Conservation (phyloP, 2,888 invertebrate species). For the Lepidocyrtinus sp. region DNA sequence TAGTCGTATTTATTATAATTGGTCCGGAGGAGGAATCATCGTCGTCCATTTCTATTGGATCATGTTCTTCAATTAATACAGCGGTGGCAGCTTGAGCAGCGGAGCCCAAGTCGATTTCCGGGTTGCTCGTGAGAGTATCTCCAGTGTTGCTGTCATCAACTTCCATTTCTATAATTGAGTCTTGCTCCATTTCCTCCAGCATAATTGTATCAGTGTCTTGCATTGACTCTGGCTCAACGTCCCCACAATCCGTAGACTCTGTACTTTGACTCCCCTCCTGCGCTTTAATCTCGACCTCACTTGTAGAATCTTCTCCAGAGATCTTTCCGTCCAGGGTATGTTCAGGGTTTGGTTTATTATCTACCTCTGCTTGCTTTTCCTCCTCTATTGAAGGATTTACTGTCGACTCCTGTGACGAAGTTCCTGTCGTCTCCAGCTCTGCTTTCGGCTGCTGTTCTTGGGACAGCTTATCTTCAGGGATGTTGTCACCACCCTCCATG, state of each 20-base stretch:
- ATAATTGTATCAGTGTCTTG: not conserved
- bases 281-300: too few species aligned
- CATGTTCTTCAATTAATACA: constrained; percentile 36
- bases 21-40: not conserved
- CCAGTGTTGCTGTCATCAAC: constrained; percentile 55
- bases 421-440: not conserved
- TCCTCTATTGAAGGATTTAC: not conserved
- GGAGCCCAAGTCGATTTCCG: constrained; percentile 50
- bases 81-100: constrained; percentile 54
- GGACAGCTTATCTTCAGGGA: not conserved
- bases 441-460: not conserved
- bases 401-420: too few species aligned
- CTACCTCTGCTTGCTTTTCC: not conserved
- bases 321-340: not conserved
- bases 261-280: too few species aligned
- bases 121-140: constrained; percentile 52
- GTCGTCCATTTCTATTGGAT: not conserved
- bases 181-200: not conserved
- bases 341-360: not conserved
- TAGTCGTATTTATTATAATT: not conserved
- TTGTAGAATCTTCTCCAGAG: not conserved
- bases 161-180: constrained; percentile 54
- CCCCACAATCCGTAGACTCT: too few species aligned
- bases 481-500: too few species aligned
- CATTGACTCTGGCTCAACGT: not conserved